Evolutionary conservation across 2,113 vertebrate genomes (phyloP), one percentile per base, ranked within the genome.

Genomic region (Tyto alba): DNA sequence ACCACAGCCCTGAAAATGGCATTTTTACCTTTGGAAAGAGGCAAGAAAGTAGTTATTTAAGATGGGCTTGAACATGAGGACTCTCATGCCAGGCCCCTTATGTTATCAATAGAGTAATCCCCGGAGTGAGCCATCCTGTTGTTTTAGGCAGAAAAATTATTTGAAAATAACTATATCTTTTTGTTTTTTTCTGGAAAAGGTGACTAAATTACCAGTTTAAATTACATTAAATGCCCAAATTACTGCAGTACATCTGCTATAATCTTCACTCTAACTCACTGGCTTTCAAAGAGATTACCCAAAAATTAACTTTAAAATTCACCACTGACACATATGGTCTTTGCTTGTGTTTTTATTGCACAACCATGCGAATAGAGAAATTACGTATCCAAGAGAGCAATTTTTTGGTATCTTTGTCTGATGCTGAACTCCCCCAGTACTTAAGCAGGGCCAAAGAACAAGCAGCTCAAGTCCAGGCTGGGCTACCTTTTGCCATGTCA

Each of bases 1-100:
- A 99, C 98, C 82, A 98, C 71, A 13, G 97, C 98, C 93, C 97
- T 98, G 87, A 99, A 99, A 95, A 98, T 52, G 29, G 98, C 98
- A 50, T 87, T 94, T 97, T 98, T 98, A 68, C 99, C 99, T 99
- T 92, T 32, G 67, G 27, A 91, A 88, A 55, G 78, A 96, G 78
- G 64, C 50, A 79, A 72, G 14, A 82, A 38, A 47, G 26, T 2
- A 5, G 3, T 69, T 59, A 74, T 53, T 69, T 27, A 53, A 59
- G 32, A 34, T 17, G 38, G 36, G 20, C 9, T n/a, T 64, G 15
- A 34, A 27, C 29, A 63, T 8, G 23, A 77, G 17, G 34, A 84
- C 16, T 47, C 13, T 67, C 11, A 45, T 32, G 19, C 15, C 50
- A 89, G 32, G 52, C 5, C 29, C 32, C 26, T 64, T 74, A 10